Base-by-base conservation (phyloP, 2,888 invertebrate genomes). In the Zygothrica quintamaculata region DNA sequence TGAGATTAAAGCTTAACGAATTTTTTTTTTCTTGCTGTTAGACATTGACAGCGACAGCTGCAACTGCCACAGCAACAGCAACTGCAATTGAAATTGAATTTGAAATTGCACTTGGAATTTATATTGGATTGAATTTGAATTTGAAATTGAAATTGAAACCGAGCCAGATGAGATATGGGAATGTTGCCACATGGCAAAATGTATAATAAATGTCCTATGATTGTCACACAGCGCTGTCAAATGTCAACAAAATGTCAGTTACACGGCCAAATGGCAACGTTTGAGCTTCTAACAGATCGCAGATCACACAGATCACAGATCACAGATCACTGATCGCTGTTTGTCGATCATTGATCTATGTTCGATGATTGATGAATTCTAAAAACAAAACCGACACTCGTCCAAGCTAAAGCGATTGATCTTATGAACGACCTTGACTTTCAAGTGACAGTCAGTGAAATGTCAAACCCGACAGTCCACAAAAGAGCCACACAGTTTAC, bases 121-220 rank as follows among this genome's bases (percentile, higher is more conserved):
- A n/a, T n/a, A n/a, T n/a, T n/a, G n/a, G n/a, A n/a, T n/a, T n/a
- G n/a, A n/a, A n/a, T n/a, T n/a, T n/a, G n/a, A n/a, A n/a, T n/a
- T 22, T 22, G 18, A 5, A 3, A 22, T 22, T 22, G 18, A 5
- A 22, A 22, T 22, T 22, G 5, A 22, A n/a, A 7, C 39, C 15
- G 34, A 33, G 39, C 15, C 39, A 46, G 50, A 44, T 40, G 44
- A 34, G 25, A 52, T 59, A 43, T 25, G 26, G 34, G 60, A 52
- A 51, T 58, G 68, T 57, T 55, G 33, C 51, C 53, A 58, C 31
- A 76, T 64, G 66, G 44, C 61, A 46, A 47, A n/a, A 51, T 71
- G 67, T 29, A 67, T 65, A 82, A 77, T 77, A 74, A 77, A 82
- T 76, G 84, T 84, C 84, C 81, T 80, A 76, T 73, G 65, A 84